phyloP scores from a whole-genome alignment of 2,113 vertebrate species.

The Aviceda subcristata region DNA sequence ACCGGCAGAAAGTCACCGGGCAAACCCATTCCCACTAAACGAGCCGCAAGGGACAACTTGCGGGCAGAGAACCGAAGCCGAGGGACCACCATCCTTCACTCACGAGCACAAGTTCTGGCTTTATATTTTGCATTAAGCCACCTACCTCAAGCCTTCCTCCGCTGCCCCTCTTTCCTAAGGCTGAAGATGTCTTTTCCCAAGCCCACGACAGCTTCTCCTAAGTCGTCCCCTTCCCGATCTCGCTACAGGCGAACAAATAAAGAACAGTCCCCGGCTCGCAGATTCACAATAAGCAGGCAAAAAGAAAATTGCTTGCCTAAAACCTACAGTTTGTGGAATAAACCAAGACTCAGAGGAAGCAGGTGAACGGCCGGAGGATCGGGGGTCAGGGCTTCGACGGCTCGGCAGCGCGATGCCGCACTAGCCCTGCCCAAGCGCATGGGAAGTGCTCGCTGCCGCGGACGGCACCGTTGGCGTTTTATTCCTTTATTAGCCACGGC shows the following conservation, averaged over 20 bases:
- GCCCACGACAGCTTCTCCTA: neutral
- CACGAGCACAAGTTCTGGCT: neutral
- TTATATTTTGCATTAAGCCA: accelerated
- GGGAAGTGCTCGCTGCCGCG: neutral
- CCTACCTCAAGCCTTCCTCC: neutral
- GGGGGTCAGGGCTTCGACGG: neutral
- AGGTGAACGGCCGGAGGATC: accelerated
- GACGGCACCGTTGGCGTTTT: accelerated
- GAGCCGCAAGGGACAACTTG: accelerated
- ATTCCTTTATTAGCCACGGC: neutral
- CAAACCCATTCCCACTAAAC: neutral
- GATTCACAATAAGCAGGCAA: neutral
- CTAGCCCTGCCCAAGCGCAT: neutral
- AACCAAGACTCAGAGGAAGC: neutral
- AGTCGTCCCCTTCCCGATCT: neutral
- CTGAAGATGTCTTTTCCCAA: neutral
- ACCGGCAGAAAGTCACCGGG: neutral
- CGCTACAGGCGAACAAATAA: accelerated
- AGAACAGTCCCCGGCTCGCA: accelerated
- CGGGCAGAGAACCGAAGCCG: neutral
- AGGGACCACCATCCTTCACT: neutral
- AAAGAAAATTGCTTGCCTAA: neutral
- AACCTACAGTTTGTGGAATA: neutral
- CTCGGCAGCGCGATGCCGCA: neutral
- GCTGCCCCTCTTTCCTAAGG: accelerated